phyloP scores from a whole-genome alignment of 2,113 vertebrate species.

The Pteruthius melanotis region DNA sequence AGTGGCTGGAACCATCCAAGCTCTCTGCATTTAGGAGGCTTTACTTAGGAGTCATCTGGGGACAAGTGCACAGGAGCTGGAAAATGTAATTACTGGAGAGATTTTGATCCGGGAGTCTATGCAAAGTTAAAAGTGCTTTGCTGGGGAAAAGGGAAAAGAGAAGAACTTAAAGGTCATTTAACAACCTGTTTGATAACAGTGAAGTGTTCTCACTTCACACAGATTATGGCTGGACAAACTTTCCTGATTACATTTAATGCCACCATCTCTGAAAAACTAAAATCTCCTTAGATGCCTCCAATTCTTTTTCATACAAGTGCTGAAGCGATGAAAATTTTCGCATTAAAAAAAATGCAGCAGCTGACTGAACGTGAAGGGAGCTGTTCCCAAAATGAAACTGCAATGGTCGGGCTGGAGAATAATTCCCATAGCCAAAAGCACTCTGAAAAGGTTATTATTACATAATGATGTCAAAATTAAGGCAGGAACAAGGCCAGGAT shows the following conservation, averaged over 20 bases:
- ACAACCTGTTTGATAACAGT: constrained; percentile 12
- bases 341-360: neutral
- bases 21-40: neutral
- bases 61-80: neutral
- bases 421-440: neutral
- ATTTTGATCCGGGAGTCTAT: constrained; percentile 9
- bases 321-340: neutral
- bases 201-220: neutral
- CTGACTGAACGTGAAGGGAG: neutral
- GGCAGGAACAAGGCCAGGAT: neutral
- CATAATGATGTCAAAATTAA: neutral
- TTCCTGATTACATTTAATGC: neutral
- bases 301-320: neutral
- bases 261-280: neutral
- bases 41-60: constrained; percentile 7
- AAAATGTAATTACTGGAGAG: constrained; percentile 29
- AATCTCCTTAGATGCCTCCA: neutral
- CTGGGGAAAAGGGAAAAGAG: neutral
- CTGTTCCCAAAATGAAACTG: neutral
- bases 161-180: constrained; percentile 50
- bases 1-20: neutral
- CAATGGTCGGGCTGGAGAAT: neutral
- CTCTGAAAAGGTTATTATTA: neutral
- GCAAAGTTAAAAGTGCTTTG: neutral
- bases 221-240: neutral